A percentile compares a stretch with the other conserved stretches of the same genome.
phyloP scores from a whole-genome alignment of 2,797 vertebrate species.

The Bradypus variegatus region DNA sequence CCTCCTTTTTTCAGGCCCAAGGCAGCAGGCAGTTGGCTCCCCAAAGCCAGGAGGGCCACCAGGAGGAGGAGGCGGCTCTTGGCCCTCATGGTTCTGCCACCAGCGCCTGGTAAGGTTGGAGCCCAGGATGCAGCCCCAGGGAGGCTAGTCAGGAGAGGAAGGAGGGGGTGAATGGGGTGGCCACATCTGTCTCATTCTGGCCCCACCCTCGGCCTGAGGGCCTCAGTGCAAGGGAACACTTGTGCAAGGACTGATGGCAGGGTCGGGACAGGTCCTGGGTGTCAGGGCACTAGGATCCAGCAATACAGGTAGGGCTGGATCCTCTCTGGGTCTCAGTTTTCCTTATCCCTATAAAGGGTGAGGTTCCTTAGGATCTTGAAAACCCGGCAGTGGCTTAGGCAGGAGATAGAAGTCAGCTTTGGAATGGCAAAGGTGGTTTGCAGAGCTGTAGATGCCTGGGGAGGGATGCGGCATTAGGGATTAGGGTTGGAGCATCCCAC shows the following conservation, averaged over 20 bases:
- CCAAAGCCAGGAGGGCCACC: constrained; percentile 50
- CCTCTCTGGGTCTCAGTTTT: neutral
- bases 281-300: neutral
- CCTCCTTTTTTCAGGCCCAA: constrained; percentile 43
- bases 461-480: neutral
- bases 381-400: neutral
- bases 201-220: neutral
- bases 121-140: neutral
- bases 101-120: neutral
- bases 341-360: neutral
- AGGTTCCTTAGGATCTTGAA: neutral
- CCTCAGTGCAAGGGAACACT: neutral
- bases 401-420: neutral
- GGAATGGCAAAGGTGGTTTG: neutral
- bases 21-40: constrained; percentile 31
- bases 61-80: constrained; percentile 40
- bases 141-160: constrained; percentile 24
- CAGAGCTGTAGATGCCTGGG: neutral
- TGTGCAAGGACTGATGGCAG: constrained; percentile 6
- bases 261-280: neutral
- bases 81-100: constrained; percentile 52
- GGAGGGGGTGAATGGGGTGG: neutral
- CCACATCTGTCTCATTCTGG: neutral
- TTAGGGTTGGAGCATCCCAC: neutral
- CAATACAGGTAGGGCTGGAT: neutral